Evolutionary conservation across 2,797 vertebrate genomes (phyloP).

Genomic region (Artibeus lituratus): DNA sequence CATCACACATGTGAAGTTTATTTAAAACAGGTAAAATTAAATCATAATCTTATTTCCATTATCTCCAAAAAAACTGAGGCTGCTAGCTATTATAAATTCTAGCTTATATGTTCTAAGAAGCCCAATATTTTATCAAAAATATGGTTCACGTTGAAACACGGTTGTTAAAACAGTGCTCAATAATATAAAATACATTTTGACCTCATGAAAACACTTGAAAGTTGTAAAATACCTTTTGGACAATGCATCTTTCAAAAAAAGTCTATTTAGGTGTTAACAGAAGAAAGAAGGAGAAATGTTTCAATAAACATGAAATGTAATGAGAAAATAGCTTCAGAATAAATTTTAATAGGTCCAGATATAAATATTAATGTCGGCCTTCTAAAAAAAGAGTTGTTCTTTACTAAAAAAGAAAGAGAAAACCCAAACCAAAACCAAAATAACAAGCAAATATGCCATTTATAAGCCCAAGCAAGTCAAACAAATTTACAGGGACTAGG

Average conservation of each 20-base stretch:
- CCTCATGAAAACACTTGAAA: not conserved
- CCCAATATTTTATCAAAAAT: not conserved
- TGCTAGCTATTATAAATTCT: not conserved
- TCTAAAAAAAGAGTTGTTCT: not conserved
- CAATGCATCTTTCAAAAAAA: not conserved
- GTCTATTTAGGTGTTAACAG: not conserved
- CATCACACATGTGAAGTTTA: not conserved
- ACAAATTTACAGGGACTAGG: not conserved
- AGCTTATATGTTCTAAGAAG: not conserved
- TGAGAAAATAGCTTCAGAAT: not conserved
- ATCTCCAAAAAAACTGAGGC: not conserved
- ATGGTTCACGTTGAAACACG: not conserved
- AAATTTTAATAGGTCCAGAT: not conserved
- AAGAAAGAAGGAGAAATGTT: not conserved
- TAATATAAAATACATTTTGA: not conserved
- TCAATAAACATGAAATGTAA: slow-evolving; percentile 6
- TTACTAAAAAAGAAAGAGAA: not conserved
- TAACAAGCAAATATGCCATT: not conserved
- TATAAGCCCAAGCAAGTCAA: not conserved
- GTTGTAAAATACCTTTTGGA: not conserved
- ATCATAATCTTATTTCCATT: not conserved
- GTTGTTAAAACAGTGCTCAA: not conserved
- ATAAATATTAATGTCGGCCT: not conserved
- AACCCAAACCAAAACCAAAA: not conserved
- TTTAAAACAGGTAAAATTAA: slow-evolving; percentile 47